Percentiles rank a stretch among this genome's conserved stretches.
Evolutionary conservation across 2,797 vertebrate genomes (phyloP).

Genomic region (Chaetodon trifasciatus): DNA sequence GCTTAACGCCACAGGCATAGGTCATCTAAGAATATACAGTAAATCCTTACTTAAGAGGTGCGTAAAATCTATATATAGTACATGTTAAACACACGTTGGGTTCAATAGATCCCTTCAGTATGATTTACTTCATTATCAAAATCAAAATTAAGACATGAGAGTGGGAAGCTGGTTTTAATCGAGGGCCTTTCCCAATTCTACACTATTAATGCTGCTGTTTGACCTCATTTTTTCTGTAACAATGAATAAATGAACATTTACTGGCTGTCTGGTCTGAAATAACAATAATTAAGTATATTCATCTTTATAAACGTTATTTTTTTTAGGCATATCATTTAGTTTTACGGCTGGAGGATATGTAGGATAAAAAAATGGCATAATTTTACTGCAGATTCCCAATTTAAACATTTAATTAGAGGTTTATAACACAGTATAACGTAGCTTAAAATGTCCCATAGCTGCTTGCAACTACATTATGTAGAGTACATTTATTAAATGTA

Average conservation of each 20-base stretch:
- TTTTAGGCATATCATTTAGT: not conserved
- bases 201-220: not conserved
- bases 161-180: not conserved
- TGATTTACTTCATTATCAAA: not conserved
- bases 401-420: not conserved
- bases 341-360: not conserved
- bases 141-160: not conserved
- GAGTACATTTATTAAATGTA: too few species aligned
- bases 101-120: not conserved
- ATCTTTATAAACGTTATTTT: not conserved
- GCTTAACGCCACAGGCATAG: conserved; percentile 40
- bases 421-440: not conserved
- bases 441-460: not conserved
- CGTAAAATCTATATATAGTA: not conserved
- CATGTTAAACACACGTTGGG: not conserved
- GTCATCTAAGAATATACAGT: conserved; percentile 22
- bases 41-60: not conserved
- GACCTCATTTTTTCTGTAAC: not conserved
- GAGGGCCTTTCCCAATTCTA: not conserved
- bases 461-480: not conserved
- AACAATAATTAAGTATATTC: not conserved
- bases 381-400: not conserved
- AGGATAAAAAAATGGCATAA: too few species aligned
- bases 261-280: not conserved
- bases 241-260: not conserved